Percentiles rank a stretch among this genome's conserved stretches.
Conservation (phyloP, 2,888 invertebrate species). For the Ochlodes sylvanus region DNA sequence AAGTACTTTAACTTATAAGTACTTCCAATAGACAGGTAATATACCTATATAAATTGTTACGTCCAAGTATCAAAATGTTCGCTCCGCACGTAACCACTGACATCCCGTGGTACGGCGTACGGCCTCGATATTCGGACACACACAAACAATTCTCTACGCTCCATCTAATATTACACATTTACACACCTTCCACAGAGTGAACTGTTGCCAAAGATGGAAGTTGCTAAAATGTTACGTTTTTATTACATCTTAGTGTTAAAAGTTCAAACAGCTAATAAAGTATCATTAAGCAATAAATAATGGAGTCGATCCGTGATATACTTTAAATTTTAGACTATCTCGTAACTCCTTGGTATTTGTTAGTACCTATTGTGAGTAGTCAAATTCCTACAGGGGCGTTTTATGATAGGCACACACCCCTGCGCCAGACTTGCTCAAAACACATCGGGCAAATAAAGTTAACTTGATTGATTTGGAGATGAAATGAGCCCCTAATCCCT, state of each 20-base stretch:
- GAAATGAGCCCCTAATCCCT: no score
- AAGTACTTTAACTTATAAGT: no score
- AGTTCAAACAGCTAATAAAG: constrained; percentile 5
- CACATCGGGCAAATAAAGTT: no score
- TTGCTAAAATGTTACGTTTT: constrained; percentile 22
- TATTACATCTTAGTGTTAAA: constrained; percentile 12
- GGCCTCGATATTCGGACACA: constrained; percentile 77
- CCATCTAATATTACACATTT: constrained; percentile 67
- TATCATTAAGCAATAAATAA: not conserved
- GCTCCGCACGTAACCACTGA: constrained; percentile 50
- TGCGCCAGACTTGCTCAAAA: no score
- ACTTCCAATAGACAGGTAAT: no score
- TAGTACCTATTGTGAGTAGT: no score
- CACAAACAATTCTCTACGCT: constrained; percentile 63
- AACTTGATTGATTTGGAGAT: no score
- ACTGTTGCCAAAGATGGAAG: constrained; percentile 21
- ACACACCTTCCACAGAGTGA: constrained; percentile 48
- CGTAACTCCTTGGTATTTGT: no score
- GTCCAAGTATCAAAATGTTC: constrained; percentile 58
- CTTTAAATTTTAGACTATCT: no score
- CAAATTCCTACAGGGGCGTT: no score
- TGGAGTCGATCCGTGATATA: not conserved
- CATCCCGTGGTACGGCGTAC: constrained; percentile 66
- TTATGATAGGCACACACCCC: no score
- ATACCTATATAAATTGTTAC: no score